Conservation (phyloP, 2,797 vertebrate species). For the Diceros bicornis region DNA sequence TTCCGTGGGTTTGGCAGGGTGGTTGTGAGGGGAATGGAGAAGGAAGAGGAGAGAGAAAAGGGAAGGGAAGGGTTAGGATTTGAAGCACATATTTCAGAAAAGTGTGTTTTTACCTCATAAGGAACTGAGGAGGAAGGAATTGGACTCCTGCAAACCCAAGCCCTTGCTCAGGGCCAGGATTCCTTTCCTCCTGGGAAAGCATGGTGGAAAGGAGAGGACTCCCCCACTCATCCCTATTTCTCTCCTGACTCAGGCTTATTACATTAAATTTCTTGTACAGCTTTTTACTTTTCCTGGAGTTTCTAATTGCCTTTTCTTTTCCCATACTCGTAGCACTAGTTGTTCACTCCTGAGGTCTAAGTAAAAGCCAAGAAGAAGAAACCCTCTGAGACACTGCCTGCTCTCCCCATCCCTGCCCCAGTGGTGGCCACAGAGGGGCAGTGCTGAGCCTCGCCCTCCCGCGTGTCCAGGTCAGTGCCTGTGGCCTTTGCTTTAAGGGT, state of each 20-base stretch:
- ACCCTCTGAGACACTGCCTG: background rate
- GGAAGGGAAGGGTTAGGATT: background rate
- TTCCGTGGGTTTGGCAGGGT: background rate
- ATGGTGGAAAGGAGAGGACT: background rate
- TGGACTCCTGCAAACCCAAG: background rate
- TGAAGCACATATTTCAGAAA: background rate
- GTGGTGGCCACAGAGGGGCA: background rate
- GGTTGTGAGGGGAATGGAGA: background rate
- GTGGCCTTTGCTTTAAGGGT: background rate
- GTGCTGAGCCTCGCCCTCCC: background rate
- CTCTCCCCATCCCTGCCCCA: background rate
- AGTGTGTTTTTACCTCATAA: background rate
- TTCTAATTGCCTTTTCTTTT: slow-evolving; percentile 44
- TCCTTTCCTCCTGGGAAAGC: background rate
- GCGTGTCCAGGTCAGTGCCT: fast-evolving
- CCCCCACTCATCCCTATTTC: background rate
- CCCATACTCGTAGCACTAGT: background rate
- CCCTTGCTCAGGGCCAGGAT: too few relatives aligned
- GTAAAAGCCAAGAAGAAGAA: background rate
- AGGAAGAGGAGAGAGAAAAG: background rate
- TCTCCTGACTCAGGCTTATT: background rate
- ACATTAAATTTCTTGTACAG: background rate
- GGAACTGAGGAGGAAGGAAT: background rate
- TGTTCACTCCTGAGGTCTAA: background rate
- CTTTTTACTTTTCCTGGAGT: background rate